Evolutionary conservation across 2,797 vertebrate genomes (phyloP).

Genomic region (Perodicticus potto): DNA sequence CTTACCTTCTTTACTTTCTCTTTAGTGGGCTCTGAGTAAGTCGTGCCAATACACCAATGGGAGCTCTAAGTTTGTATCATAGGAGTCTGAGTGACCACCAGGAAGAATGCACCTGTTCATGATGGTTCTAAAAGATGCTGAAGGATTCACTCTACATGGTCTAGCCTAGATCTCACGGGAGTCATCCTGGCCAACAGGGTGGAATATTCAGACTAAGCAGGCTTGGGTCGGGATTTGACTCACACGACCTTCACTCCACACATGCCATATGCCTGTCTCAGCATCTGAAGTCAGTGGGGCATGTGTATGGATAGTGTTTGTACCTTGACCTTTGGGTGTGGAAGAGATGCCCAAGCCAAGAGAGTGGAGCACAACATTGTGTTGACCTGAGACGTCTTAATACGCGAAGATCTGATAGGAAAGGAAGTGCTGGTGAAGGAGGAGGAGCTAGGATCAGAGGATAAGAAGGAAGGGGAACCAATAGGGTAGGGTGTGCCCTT

Average conservation of each 20-base stretch:
- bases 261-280: rapidly evolving
- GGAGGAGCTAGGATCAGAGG: neutral
- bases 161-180: neutral
- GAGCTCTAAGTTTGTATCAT: neutral
- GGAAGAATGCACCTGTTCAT: neutral
- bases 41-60: too few species aligned
- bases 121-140: neutral
- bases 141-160: neutral
- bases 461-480: neutral
- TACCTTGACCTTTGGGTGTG: neutral
- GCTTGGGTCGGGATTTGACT: too few species aligned
- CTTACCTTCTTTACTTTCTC: neutral
- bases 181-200: neutral
- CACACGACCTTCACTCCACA: rapidly evolving
- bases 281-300: too few species aligned
- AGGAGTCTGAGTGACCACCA: neutral
- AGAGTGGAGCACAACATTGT: neutral
- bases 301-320: neutral
- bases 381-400: neutral
- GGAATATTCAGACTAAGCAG: neutral
- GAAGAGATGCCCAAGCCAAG: neutral
- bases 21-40: neutral
- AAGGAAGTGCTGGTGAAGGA: too few species aligned
- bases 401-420: neutral
- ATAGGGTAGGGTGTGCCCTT: rapidly evolving